Conservation (phyloP, 2,888 invertebrate genomes). For the Euclidia mi region DNA sequence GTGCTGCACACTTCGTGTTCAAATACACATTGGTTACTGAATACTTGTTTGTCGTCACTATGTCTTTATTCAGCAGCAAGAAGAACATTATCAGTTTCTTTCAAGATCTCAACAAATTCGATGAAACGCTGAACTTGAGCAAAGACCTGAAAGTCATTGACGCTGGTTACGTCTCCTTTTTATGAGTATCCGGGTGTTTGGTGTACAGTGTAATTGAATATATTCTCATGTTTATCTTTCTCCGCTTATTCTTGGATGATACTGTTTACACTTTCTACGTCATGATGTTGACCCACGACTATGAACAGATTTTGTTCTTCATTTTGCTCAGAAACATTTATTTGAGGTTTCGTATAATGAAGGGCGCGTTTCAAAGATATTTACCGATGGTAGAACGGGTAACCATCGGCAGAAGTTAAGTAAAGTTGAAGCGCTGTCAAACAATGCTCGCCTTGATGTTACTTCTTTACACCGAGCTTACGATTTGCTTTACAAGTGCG, state of each 20-base stretch:
- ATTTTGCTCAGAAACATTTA: constrained; percentile 64
- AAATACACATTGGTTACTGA: constrained; percentile 61
- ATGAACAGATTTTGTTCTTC: constrained; percentile 70
- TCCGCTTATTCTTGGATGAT: constrained; percentile 36
- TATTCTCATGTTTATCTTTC: constrained; percentile 42
- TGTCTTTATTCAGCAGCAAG: constrained; percentile 58
- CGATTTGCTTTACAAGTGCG: constrained; percentile 74
- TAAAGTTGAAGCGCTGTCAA: constrained; percentile 65
- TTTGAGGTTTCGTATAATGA: constrained; percentile 68
- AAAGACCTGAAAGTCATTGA: constrained; percentile 55
- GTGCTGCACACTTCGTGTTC: constrained; percentile 58
- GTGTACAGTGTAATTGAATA: constrained; percentile 59
- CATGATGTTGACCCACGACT: constrained; percentile 65
- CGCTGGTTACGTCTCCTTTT: constrained; percentile 41
- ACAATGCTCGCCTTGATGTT: constrained; percentile 66
- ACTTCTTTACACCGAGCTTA: constrained; percentile 71
- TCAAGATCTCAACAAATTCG: constrained; percentile 64
- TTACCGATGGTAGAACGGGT: constrained; percentile 40
- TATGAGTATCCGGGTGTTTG: constrained; percentile 50
- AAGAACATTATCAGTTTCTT: constrained; percentile 61
- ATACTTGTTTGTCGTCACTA: constrained; percentile 60
- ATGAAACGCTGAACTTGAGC: constrained; percentile 67
- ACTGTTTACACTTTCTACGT: constrained; percentile 46
- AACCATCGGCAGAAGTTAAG: constrained; percentile 41
- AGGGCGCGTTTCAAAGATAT: constrained; percentile 68